Evolutionary conservation across 2,888 invertebrate genomes (phyloP).

Genomic region (Smittia sp.): DNA sequence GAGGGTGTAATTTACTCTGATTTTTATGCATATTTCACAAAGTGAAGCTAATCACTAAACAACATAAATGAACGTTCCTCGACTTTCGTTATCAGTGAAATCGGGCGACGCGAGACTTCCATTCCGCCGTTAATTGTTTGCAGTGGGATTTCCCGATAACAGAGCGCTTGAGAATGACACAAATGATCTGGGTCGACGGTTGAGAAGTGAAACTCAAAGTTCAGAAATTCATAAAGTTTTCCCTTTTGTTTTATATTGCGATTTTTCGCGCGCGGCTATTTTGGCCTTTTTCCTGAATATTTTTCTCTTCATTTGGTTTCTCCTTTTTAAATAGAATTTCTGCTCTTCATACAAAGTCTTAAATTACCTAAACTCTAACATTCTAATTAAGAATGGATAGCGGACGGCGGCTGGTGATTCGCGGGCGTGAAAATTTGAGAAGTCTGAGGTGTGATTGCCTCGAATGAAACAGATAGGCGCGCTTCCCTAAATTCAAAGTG

Average conservation of each 20-base stretch:
- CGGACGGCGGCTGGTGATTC: constrained; percentile 12
- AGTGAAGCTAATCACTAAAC: constrained; percentile 13
- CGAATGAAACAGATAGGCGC: not conserved
- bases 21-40: constrained; percentile 3
- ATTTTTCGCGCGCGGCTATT: not conserved
- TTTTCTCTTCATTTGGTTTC: constrained; percentile 6
- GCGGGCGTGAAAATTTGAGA: constrained; percentile 2
- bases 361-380: constrained; percentile 28
- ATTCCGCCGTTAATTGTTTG: not conserved
- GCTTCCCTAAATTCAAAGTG: not conserved
- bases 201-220: not conserved
- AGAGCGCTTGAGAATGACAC: not conserved
- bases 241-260: not conserved
- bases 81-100: not conserved
- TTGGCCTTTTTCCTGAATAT: constrained; percentile 15
- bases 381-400: constrained; percentile 25
- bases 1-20: not conserved
- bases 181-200: not conserved
- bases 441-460: not conserved
- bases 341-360: constrained; percentile 19
- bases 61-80: constrained; percentile 14
- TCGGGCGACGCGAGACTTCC: not conserved
- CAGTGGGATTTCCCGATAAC: not conserved
- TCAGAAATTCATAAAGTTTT: not conserved
- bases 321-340: constrained; percentile 19